phyloP scores from a whole-genome alignment of 1,140 invertebrate species.

The Drosophila azteca region DNA sequence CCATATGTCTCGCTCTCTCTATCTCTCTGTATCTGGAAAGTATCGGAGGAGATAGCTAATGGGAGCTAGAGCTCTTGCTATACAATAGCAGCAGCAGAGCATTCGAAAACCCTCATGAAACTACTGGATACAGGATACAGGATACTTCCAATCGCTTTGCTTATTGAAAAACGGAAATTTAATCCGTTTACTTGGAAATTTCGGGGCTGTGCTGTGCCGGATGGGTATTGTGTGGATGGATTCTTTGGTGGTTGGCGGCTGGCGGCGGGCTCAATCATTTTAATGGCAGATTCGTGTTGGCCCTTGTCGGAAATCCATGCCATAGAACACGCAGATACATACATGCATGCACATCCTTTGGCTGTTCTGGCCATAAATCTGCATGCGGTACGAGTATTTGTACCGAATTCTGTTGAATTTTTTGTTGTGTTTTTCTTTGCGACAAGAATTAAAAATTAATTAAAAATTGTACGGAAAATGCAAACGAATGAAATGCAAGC shows the following conservation, averaged over 20 bases:
- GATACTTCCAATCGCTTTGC: constrained; percentile 1
- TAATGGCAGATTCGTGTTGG: constrained; percentile 74
- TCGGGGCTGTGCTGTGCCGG: neutral
- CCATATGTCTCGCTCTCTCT: no score
- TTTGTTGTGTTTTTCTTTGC: constrained; percentile 17
- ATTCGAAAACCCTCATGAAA: constrained; percentile 6
- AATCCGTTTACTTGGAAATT: constrained; percentile 71
- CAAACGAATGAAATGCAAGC: constrained; percentile 25
- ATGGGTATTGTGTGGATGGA: constrained; percentile 65
- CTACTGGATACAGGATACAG: neutral
- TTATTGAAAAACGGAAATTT: constrained; percentile 55
- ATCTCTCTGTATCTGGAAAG: neutral
- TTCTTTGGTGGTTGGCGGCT: constrained; percentile 60
- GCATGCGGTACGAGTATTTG: neutral
- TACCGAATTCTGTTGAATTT: constrained; percentile 9
- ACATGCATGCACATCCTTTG: constrained; percentile 13
- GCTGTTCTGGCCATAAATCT: constrained; percentile 11
- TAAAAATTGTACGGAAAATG: constrained; percentile 28
- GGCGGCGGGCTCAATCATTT: constrained; percentile 60
- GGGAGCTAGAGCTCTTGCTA: no score
- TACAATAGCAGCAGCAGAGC: constrained; percentile 10
- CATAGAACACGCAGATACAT: constrained; percentile 11
- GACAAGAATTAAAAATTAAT: constrained; percentile 42
- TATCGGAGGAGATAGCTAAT: neutral
- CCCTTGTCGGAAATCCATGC: constrained; percentile 52